phyloP scores from a whole-genome alignment of 2,797 vertebrate genomes.

The Tragopan temminckii region DNA sequence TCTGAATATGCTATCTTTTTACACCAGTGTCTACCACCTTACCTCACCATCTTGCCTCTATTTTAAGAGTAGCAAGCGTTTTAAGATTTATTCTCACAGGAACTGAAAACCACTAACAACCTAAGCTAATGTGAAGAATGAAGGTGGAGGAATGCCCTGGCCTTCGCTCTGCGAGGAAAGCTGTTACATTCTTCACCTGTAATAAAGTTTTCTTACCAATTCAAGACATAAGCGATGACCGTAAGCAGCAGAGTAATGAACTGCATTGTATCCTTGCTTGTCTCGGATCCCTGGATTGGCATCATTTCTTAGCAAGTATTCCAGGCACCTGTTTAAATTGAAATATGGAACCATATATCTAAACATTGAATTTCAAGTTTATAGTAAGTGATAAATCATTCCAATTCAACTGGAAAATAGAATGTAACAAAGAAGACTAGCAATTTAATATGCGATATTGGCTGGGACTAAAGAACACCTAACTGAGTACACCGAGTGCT shows the following conservation, averaged over 20 bases:
- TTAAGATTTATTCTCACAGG: background rate
- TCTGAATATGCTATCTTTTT: background rate
- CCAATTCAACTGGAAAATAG: constrained; percentile 24
- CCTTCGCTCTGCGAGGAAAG: background rate
- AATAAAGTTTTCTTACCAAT: constrained; percentile 85
- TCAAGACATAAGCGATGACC: constrained; percentile 97
- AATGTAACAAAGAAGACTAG: constrained; percentile 1
- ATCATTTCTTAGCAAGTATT: constrained; percentile 97
- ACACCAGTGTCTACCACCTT: background rate
- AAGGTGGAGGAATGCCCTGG: background rate
- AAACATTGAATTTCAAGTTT: constrained; percentile 49
- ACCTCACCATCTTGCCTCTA: background rate
- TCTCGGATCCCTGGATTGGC: constrained; percentile 97
- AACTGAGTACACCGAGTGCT: background rate
- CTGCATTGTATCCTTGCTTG: constrained; percentile 97
- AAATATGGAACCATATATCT: constrained; percentile 53
- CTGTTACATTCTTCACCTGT: background rate
- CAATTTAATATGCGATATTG: background rate
- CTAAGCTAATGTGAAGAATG: background rate
- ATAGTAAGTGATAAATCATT: constrained; percentile 24
- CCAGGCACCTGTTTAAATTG: constrained; percentile 92
- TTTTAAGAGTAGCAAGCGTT: background rate
- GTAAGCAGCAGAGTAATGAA: constrained; percentile 97
- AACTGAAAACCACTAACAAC: background rate
- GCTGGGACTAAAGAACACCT: background rate